phyloP scores from a whole-genome alignment of 2,113 vertebrate genomes.

The Rhinoderma darwinii region DNA sequence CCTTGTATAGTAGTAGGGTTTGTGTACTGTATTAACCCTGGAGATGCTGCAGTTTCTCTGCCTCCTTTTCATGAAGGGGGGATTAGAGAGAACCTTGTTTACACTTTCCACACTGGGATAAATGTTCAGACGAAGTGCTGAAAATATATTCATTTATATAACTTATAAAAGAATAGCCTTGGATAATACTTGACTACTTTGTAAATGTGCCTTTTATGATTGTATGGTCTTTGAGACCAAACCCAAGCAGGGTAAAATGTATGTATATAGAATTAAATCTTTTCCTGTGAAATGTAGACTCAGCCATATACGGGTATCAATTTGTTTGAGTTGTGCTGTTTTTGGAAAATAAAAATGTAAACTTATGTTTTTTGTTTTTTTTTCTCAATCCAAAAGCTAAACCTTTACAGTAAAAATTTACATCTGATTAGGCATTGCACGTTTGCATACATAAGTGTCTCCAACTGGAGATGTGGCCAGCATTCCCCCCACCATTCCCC shows the following conservation, averaged over 20 bases:
- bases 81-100: not conserved
- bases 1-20: not conserved
- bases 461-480: no score
- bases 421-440: no score
- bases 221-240: slow-evolving; percentile 20
- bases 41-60: slow-evolving; percentile 46
- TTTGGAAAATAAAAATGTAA: not conserved
- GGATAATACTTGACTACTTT: slow-evolving; percentile 39
- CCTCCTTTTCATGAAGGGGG: not conserved
- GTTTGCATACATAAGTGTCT: no score
- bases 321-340: slow-evolving; percentile 7
- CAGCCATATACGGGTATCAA: not conserved
- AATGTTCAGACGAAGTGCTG: not conserved
- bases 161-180: slow-evolving; percentile 10
- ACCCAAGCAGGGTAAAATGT: slow-evolving; percentile 16
- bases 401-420: no score
- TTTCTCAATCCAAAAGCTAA: no score
- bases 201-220: slow-evolving; percentile 31
- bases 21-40: slow-evolving; percentile 32
- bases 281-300: not conserved
- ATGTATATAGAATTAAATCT: not conserved
- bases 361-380: not conserved
- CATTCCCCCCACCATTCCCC: no score
- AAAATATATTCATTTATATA: not conserved
- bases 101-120: not conserved